Evolutionary conservation across 2,113 vertebrate genomes (phyloP), one percentile per base, ranked within the genome.

Genomic region (Ciconia stormi): DNA sequence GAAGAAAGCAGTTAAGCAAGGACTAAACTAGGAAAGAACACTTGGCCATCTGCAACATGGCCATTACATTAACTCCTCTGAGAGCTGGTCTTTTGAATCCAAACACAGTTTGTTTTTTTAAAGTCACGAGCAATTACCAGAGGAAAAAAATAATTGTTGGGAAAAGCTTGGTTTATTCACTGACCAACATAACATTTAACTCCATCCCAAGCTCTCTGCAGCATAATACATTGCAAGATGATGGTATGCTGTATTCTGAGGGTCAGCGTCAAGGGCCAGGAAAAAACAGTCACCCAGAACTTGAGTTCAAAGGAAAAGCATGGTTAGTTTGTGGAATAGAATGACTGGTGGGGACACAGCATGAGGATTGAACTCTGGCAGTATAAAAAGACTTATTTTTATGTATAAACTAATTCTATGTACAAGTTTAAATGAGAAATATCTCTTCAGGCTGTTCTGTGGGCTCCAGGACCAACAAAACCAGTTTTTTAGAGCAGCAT

Each of bases 21-120:
- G 93, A 95, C 89, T 94, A 76, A 97, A 95, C 86, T 95, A 94
- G 62, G 78, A 94, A 97, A 95, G 95, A 97, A 90, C 81, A 94
- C 66, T 96, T 89, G 89, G 91, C 87, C 74, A 82, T 95, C 94
- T 94, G 66, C 86, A 95, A 36, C 53, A 62, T 50, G 53, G 25
- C 74, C 87, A 94, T 88, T 96, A 93, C 53, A 88, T 82, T 95
- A 97, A 97, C 49, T 97, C 97, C 96, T 97, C 91, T 97, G 97
- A 97, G 96, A 96, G 89, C 34, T 97, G 89, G 89, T 96, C 95
- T 97, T 97, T 97, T 95, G 89, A 96, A 96, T 91, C 70, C 91
- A 93, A 91, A 91, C 46, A 87, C 34, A 80, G 74, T 87, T 97
- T 97, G 89, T 95, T 97, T 93, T 95, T 95, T 77, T 91, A 82